Evolutionary conservation across 2,888 invertebrate species (phyloP).

Genomic region (Onchidella celtica): DNA sequence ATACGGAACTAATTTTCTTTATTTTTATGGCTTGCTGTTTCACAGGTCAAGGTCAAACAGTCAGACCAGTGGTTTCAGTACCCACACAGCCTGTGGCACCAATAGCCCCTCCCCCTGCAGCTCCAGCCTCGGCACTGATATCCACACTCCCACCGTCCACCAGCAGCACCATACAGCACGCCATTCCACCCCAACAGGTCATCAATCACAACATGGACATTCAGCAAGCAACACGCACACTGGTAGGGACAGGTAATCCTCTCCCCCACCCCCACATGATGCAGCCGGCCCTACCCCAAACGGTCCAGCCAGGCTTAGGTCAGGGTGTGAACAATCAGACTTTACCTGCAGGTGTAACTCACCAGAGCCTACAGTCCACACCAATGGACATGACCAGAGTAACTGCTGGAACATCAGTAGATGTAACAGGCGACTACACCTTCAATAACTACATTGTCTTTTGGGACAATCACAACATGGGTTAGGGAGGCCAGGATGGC

Average conservation of each 20-base stretch:
- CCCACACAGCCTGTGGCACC: constrained; percentile 8
- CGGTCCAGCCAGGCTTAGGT: not conserved
- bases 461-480: constrained; percentile 38
- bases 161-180: constrained; percentile 17
- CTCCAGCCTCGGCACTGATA: not conserved
- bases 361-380: constrained; percentile 2
- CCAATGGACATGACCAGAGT: constrained; percentile 40
- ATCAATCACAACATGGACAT: constrained; percentile 31
- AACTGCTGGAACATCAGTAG: not conserved
- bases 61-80: constrained; percentile 2
- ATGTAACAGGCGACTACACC: constrained; percentile 19
- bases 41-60: constrained; percentile 14
- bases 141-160: not conserved
- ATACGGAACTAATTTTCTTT: too few species aligned
- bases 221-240: constrained; percentile 20
- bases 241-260: constrained; percentile 14
- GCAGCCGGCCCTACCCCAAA: constrained; percentile 8
- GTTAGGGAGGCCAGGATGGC: constrained; percentile 12
- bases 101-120: not conserved
- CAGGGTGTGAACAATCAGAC: constrained; percentile 9
- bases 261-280: constrained; percentile 26
- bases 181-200: constrained; percentile 26
- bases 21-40: too few species aligned
- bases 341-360: not conserved
- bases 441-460: constrained; percentile 46